phyloP scores from a whole-genome alignment of 2,888 invertebrate species.

The Cataglyphis altisquamis region DNA sequence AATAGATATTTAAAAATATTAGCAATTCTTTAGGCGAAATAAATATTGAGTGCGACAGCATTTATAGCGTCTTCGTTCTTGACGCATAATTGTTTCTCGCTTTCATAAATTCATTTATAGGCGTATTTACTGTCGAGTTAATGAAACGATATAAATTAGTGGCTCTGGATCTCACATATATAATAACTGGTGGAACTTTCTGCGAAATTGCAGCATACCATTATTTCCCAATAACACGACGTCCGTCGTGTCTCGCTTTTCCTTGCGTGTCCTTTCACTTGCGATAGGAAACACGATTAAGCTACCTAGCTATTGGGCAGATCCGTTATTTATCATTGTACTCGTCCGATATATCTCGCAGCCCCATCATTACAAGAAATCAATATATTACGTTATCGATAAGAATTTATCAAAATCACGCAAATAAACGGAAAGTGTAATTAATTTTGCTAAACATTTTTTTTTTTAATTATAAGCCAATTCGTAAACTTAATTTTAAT shows the following conservation, averaged over 20 bases:
- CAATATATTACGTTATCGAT: conserved; percentile 38
- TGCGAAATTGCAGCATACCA: conserved; percentile 56
- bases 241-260: conserved; percentile 59
- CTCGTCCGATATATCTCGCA: conserved; percentile 41
- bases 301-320: conserved; percentile 48
- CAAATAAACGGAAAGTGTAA: neutral
- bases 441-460: neutral
- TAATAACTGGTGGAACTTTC: conserved; percentile 59
- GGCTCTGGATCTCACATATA: conserved; percentile 39
- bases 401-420: conserved; percentile 30
- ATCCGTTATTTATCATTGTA: conserved; percentile 48
- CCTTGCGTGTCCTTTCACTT: conserved; percentile 54
- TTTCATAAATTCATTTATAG: conserved; percentile 33
- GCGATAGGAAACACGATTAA: conserved; percentile 61
- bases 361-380: conserved; percentile 26
- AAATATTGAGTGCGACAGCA: neutral
- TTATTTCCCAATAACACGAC: conserved; percentile 60
- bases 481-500: neutral
- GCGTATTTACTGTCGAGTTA: conserved; percentile 10
- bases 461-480: neutral
- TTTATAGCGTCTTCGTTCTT: neutral
- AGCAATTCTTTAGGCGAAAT: neutral
- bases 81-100: conserved; percentile 1
- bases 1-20: neutral
- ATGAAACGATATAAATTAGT: conserved; percentile 36